Conservation (phyloP, 2,888 invertebrate species). For the Cryptus viduatorius region DNA sequence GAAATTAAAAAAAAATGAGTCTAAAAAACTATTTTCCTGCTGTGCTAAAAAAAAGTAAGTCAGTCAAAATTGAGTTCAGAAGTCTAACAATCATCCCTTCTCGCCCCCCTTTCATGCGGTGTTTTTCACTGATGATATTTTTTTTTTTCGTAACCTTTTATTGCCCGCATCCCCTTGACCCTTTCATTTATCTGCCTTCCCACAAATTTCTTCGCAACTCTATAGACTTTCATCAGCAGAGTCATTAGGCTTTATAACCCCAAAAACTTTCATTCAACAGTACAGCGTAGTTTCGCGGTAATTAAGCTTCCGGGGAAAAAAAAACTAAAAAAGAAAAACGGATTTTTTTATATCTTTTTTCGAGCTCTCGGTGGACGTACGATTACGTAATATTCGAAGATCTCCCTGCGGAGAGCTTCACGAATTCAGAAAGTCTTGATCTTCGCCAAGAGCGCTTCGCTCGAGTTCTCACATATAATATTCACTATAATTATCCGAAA, state of each 20-base stretch:
- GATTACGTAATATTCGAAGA: slow-evolving; percentile 36
- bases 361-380: background rate
- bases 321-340: background rate
- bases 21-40: too few species aligned
- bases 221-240: slow-evolving; percentile 21
- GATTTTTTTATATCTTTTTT: background rate
- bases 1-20: too few species aligned
- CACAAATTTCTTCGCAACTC: slow-evolving; percentile 21
- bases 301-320: slow-evolving; percentile 24
- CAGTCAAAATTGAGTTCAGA: too few species aligned
- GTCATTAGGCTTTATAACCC: slow-evolving; percentile 7
- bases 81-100: too few species aligned
- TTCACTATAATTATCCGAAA: slow-evolving; percentile 27
- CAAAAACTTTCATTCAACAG: background rate
- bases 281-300: slow-evolving; percentile 22
- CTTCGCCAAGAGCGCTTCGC: background rate
- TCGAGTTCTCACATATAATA: background rate
- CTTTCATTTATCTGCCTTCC: background rate
- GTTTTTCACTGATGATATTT: background rate
- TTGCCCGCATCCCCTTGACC: background rate
- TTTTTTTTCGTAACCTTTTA: background rate
- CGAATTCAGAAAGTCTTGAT: slow-evolving; percentile 41
- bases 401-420: background rate
- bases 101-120: too few species aligned
- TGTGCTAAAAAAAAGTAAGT: too few species aligned